Percentiles rank a stretch among this genome's conserved stretches.
These are phyloP conservation scores for Agrochola macilenta DNA, from an alignment of 2,888 invertebrate genomes.

Conservation along the genomic window DNA sequence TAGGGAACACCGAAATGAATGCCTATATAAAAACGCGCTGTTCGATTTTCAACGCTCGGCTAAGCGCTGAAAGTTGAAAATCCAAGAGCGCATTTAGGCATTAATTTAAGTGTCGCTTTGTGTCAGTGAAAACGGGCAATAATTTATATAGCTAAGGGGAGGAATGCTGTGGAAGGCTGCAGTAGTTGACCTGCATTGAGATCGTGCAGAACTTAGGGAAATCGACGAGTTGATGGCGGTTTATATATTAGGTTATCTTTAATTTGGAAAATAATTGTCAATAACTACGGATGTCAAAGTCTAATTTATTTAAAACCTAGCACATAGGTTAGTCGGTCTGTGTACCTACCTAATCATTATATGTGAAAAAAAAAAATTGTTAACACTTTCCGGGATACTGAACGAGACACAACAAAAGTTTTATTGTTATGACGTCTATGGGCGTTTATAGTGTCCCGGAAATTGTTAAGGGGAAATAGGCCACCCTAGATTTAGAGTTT, in stretches of 20 bases:
- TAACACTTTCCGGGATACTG: too few species aligned
- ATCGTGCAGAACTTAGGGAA: neutral
- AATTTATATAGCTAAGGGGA: slow-evolving; percentile 46
- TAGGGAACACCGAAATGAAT: neutral
- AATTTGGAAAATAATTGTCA: neutral
- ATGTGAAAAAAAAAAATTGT: neutral
- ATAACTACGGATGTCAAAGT: neutral
- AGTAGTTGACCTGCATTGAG: slow-evolving; percentile 24
- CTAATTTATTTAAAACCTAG: neutral
- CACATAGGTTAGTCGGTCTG: neutral
- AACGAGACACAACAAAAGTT: too few species aligned
- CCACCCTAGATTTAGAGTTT: neutral
- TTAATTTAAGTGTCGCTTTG: neutral
- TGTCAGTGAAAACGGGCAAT: neutral
- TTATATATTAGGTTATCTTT: neutral
- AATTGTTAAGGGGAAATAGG: too few species aligned
- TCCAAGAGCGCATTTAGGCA: neutral
- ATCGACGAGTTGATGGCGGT: neutral
- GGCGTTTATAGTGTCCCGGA: too few species aligned
- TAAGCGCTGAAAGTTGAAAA: neutral
- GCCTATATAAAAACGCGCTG: neutral
- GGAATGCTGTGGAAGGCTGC: neutral
- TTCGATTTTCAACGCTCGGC: neutral
- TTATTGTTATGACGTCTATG: too few species aligned
- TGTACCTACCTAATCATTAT: neutral